Conservation (phyloP, 2,888 invertebrate species). For the Patella depressa region DNA sequence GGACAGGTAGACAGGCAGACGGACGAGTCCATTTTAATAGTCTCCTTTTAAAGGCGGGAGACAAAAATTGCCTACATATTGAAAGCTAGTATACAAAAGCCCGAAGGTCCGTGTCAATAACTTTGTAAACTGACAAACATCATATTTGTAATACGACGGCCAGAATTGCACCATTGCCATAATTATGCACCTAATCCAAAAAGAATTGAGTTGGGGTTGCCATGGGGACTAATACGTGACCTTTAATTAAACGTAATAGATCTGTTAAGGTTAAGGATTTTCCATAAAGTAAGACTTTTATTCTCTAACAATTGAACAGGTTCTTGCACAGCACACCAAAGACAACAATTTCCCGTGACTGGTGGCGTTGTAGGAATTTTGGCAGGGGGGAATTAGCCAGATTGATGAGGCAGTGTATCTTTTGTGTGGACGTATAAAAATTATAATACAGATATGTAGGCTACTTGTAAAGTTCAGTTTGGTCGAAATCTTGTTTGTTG, state of each 20-base stretch:
- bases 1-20: too few relatives aligned
- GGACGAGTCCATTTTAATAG: too few relatives aligned
- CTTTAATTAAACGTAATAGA: too few relatives aligned
- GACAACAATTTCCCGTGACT: slow-evolving; percentile 21
- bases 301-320: neutral
- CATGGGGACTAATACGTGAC: too few relatives aligned
- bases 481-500: slow-evolving; percentile 65
- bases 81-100: neutral
- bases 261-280: neutral
- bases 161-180: too few relatives aligned
- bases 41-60: too few relatives aligned
- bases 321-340: too few relatives aligned
- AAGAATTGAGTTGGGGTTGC: too few relatives aligned
- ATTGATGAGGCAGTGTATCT: slow-evolving; percentile 33
- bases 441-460: too few relatives aligned
- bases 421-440: too few relatives aligned
- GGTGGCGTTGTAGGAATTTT: slow-evolving; percentile 61
- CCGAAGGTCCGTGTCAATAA: neutral
- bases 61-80: neutral
- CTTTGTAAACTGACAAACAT: neutral
- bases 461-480: slow-evolving; percentile 50
- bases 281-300: neutral
- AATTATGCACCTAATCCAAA: too few relatives aligned
- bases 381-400: slow-evolving; percentile 62
- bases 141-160: neutral